Evolutionary conservation across 2,888 invertebrate genomes (phyloP).

Genomic region (Phaonia tiefii): DNA sequence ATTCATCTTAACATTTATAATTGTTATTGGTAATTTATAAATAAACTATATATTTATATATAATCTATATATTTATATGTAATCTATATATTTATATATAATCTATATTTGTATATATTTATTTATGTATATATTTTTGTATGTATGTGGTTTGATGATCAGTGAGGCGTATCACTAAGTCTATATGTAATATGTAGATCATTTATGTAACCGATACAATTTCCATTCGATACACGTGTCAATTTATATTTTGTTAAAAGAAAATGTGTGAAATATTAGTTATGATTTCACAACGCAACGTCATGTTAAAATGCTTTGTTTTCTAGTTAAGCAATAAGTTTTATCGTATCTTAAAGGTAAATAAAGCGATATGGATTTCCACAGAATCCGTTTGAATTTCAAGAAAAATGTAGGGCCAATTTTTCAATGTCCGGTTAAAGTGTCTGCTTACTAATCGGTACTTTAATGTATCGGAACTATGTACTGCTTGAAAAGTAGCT

Average conservation of each 20-base stretch:
- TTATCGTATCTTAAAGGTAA: too few species aligned
- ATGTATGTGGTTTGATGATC: not conserved
- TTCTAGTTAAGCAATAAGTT: too few species aligned
- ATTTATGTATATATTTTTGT: not conserved
- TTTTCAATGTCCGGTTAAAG: too few species aligned
- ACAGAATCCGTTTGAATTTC: too few species aligned
- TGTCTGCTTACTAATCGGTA: too few species aligned
- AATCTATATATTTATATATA: not conserved
- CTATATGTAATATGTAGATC: not conserved
- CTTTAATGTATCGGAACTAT: too few species aligned
- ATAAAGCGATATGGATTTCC: too few species aligned
- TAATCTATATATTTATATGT: not conserved
- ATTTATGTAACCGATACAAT: constrained; percentile 1
- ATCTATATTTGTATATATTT: not conserved
- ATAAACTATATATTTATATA: not conserved
- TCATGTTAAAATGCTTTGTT: not conserved
- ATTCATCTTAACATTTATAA: constrained; percentile 10
- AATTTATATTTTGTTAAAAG: too few species aligned
- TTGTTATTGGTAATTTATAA: not conserved
- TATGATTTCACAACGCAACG: not conserved
- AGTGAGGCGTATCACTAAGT: constrained; percentile 10
- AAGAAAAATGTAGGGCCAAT: too few species aligned
- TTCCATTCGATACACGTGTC: too few species aligned
- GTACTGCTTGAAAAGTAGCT: too few species aligned
- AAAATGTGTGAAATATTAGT: not conserved